phyloP scores from a whole-genome alignment of 2,797 vertebrate genomes.

The Diglossa cyanea region DNA sequence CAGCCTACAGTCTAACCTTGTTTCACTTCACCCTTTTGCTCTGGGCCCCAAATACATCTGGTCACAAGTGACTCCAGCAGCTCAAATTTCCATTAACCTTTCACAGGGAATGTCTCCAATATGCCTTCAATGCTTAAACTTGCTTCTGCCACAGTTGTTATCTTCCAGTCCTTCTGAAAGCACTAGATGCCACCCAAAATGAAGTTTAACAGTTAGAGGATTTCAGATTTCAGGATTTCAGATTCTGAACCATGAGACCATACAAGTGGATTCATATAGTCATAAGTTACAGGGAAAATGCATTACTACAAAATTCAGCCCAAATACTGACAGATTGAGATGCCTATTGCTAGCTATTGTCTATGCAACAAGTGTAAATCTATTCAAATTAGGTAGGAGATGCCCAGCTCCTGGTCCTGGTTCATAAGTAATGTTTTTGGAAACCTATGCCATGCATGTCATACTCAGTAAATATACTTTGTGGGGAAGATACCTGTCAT shows the following conservation, averaged over 20 bases:
- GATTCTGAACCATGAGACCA: background rate
- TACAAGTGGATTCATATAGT: background rate
- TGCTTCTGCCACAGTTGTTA: background rate
- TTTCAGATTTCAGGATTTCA: background rate
- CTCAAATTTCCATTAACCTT: background rate
- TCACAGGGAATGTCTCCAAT: background rate
- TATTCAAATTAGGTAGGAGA: background rate
- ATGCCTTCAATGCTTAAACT: background rate
- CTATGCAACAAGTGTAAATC: fast-evolving
- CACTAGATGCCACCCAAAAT: background rate
- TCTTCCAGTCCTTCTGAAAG: background rate
- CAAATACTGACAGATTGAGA: background rate
- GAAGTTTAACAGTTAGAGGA: background rate
- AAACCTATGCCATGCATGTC: background rate
- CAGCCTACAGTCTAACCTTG: background rate
- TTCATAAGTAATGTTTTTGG: background rate
- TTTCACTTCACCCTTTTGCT: background rate
- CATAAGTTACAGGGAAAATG: background rate
- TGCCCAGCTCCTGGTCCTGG: background rate
- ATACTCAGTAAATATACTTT: background rate
- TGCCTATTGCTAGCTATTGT: background rate
- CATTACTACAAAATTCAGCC: background rate
- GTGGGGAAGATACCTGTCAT: background rate
- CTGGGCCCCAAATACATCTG: background rate
- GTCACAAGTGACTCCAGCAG: background rate